Conservation (phyloP, 2,797 vertebrate genomes). For the Eutrigla gurnardus region DNA sequence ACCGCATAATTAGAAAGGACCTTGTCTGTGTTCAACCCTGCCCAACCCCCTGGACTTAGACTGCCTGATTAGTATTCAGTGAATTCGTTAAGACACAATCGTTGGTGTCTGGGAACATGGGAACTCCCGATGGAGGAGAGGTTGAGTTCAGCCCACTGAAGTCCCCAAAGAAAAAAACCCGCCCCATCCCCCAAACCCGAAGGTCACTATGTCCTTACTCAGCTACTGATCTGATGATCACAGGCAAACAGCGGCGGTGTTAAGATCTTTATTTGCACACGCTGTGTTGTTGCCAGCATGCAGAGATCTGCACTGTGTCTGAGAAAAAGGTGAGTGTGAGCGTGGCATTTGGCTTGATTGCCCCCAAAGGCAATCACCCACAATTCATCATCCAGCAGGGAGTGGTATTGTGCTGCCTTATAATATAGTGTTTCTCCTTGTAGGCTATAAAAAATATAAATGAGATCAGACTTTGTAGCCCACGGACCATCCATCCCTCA, state of each 20-base stretch:
- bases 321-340: slow-evolving; percentile 30
- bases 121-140: slow-evolving; percentile 77
- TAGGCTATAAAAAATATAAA: slow-evolving; percentile 70
- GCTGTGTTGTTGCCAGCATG: slow-evolving; percentile 34
- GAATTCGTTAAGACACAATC: slow-evolving; percentile 85
- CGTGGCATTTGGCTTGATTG: slow-evolving; percentile 48
- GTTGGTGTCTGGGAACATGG: slow-evolving; percentile 79
- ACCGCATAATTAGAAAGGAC: slow-evolving; percentile 67
- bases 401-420: slow-evolving; percentile 44
- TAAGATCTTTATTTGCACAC: slow-evolving; percentile 56
- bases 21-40: slow-evolving; percentile 61
- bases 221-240: slow-evolving; percentile 72
- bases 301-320: slow-evolving; percentile 11
- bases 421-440: slow-evolving; percentile 67
- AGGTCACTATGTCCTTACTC: slow-evolving; percentile 78
- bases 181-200: slow-evolving; percentile 73
- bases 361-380: slow-evolving; percentile 40
- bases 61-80: slow-evolving; percentile 84
- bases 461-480: slow-evolving; percentile 59
- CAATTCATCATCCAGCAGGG: slow-evolving; percentile 63
- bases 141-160: slow-evolving; percentile 68
- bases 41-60: slow-evolving; percentile 75
- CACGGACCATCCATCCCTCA: slow-evolving; percentile 60
- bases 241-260: slow-evolving; percentile 38
- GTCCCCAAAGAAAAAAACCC: slow-evolving; percentile 51